Base-by-base conservation (phyloP, 2,113 vertebrate genomes). In the Eurystomus gularis region DNA sequence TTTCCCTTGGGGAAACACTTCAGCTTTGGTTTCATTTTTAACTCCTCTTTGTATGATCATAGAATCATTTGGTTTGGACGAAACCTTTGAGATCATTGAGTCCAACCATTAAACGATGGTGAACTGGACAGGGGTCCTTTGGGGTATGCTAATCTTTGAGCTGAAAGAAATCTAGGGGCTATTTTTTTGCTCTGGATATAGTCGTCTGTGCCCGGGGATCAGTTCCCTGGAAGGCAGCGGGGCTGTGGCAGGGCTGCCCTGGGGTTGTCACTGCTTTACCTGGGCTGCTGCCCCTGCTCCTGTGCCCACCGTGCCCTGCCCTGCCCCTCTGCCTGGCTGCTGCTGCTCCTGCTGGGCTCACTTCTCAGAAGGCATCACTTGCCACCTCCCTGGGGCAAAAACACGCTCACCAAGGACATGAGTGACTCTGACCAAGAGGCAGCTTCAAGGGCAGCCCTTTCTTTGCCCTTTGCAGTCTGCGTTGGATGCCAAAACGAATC, bases 371-470 rank as follows among this genome's bases (percentile, higher is more conserved):
- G 1, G 8, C 24, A 3, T 14, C 17, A 0, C 24, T 77, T 6
- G 0, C 18, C 54, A 13, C 15, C 46, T 78, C 13, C 51, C 6
- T 10, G 26, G 70, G 70, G 20, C 82, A 77, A 29, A 11, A 17
- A 44, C 8, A 5, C 1, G 5, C 60, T 70, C 8, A 1, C 29
- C 0, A 9, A 33, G 65, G 17, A 6, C 51, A 5, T 0, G 48
- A 57, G 70, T 33, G 51, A 21, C 78, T 49, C n/a, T 51, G 82
- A 8, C 1, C 1, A 75, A 40, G 75, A 25, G 6, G 2, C 33
- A 72, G 35, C 65, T 24, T 18, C 73, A 62, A n/a, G 65, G 35
- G 44, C 35, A 82, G 51, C 28, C 21, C 13, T 26, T 78, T 61
- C 46, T 69, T 37, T 65, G 17, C 17, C 52, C 25, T 7, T 40